Conservation (phyloP, 2,113 vertebrate species). For the Heptranchias perlo region DNA sequence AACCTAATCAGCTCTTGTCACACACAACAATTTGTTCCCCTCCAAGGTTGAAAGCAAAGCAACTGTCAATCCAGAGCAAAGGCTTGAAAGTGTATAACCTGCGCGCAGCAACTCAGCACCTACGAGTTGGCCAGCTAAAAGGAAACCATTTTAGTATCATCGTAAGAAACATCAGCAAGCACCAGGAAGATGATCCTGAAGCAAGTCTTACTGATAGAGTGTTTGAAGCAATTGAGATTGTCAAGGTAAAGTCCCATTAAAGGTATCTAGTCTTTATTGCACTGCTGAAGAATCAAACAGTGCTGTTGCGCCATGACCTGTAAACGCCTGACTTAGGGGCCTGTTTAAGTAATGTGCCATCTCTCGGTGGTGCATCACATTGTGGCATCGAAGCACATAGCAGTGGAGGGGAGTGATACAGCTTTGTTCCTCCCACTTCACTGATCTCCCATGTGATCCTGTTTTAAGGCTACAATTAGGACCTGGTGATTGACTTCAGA, state of each 20-base stretch:
- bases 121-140: constrained; percentile 76
- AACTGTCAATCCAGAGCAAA: constrained; percentile 63
- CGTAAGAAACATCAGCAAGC: constrained; percentile 69
- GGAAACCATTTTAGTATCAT: constrained; percentile 88
- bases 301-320: not conserved
- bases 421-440: too few species aligned
- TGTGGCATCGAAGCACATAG: too few species aligned
- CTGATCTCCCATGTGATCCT: too few species aligned
- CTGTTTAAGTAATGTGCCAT: too few species aligned
- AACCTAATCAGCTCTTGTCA: not conserved
- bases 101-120: constrained; percentile 59
- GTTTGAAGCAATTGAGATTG: constrained; percentile 71
- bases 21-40: not conserved
- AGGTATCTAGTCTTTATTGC: not conserved
- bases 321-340: not conserved
- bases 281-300: not conserved
- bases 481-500: not conserved
- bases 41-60: constrained; percentile 69
- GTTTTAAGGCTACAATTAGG: too few species aligned
- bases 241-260: constrained; percentile 62
- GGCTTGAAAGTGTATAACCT: constrained; percentile 71
- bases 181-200: constrained; percentile 46
- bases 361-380: too few species aligned
- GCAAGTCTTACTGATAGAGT: constrained; percentile 61
- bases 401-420: too few species aligned